Conservation (phyloP, 2,888 invertebrate genomes). For the Eucera pruinosa region DNA sequence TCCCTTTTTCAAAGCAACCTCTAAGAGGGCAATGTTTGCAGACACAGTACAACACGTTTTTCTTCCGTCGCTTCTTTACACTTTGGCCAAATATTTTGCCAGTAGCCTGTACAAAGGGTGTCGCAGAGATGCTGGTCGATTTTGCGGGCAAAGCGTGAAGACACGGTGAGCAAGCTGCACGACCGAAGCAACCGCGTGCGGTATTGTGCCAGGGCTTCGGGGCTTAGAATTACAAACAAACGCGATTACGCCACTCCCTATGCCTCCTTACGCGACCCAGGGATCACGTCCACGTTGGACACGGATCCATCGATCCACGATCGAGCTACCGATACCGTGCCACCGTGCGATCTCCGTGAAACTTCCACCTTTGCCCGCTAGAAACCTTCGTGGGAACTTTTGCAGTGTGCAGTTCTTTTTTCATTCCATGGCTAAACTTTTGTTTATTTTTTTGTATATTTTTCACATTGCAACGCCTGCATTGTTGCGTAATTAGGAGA, state of each 20-base stretch:
- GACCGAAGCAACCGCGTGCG: constrained; percentile 62
- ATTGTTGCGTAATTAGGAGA: too few species aligned
- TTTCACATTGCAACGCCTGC: too few species aligned
- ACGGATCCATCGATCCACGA: constrained; percentile 53
- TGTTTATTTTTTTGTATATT: too few species aligned
- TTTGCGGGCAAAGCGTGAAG: constrained; percentile 30
- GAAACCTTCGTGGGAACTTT: background rate
- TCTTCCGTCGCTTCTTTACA: constrained; percentile 11
- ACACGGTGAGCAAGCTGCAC: constrained; percentile 28
- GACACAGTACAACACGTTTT: constrained; percentile 21
- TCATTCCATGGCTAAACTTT: too few species aligned
- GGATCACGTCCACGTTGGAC: constrained; percentile 44
- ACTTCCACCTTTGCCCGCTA: constrained; percentile 1
- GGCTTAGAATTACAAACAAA: constrained; percentile 81
- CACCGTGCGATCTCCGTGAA: constrained; percentile 17
- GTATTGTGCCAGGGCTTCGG: constrained; percentile 75
- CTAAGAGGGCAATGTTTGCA: constrained; percentile 19
- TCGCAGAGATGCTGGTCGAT: constrained; percentile 12
- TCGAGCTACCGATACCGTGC: constrained; percentile 22
- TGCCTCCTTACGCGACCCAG: constrained; percentile 38
- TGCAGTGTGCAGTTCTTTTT: background rate
- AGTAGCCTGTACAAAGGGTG: constrained; percentile 15
- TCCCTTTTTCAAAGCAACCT: background rate
- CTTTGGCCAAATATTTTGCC: constrained; percentile 24
- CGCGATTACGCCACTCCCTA: constrained; percentile 76